Percentiles rank a stretch among this genome's conserved stretches.
phyloP scores from a whole-genome alignment of 2,797 vertebrate genomes.

The Liparis tanakae region DNA sequence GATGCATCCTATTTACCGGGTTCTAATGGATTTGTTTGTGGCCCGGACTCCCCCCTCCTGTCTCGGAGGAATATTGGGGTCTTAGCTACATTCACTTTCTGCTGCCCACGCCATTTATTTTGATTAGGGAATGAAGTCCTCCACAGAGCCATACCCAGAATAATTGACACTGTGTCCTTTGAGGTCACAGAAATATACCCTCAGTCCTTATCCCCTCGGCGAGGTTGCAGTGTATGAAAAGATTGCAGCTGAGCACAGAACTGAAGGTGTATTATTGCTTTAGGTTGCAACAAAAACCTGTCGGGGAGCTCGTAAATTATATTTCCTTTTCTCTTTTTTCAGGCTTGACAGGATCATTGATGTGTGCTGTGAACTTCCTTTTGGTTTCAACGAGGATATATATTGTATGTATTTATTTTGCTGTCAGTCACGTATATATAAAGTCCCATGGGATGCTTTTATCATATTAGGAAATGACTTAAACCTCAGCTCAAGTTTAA shows the following conservation, averaged over 20 bases:
- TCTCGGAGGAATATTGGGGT: conserved; percentile 75
- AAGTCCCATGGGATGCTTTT: conserved; percentile 28
- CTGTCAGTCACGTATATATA: conserved; percentile 44
- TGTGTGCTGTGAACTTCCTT: conserved; percentile 68
- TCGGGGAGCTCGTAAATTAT: conserved; percentile 71
- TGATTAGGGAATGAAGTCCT: conserved; percentile 86
- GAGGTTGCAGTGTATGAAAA: conserved; percentile 71
- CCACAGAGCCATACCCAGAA: conserved; percentile 71
- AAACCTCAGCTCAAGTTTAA: background rate
- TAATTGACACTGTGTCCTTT: conserved; percentile 83
- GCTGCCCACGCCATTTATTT: conserved; percentile 86
- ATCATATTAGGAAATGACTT: conserved; percentile 13
- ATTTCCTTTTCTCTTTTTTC: conserved; percentile 59
- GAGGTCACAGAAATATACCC: conserved; percentile 78
- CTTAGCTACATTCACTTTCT: conserved; percentile 82
- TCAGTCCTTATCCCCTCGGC: conserved; percentile 67
- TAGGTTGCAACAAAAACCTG: conserved; percentile 77
- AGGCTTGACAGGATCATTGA: conserved; percentile 80
- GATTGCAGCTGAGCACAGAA: conserved; percentile 63
- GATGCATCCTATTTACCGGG: conserved; percentile 77
- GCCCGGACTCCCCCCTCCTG: conserved; percentile 51
- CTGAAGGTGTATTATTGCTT: conserved; percentile 75
- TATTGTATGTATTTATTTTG: conserved; percentile 60
- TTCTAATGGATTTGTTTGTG: conserved; percentile 85
- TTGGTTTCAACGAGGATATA: conserved; percentile 51